Evolutionary conservation across 2,113 vertebrate genomes (phyloP), one percentile per base, ranked within the genome.

Genomic region (Edolisoma coerulescens): DNA sequence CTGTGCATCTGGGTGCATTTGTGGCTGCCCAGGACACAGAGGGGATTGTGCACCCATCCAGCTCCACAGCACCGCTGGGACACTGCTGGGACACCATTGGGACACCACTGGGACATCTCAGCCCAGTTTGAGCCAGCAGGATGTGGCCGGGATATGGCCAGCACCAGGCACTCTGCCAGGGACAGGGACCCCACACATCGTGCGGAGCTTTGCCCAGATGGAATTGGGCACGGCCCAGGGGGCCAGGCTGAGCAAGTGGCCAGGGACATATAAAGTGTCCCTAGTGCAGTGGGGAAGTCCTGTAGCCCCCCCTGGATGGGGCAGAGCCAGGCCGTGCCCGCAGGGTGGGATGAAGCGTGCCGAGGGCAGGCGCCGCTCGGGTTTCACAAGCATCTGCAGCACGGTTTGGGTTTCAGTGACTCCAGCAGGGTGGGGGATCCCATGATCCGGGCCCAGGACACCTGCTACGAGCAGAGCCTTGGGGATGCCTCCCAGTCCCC

Each of bases 331-430:
- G 26, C 79, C 0, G 0, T 77, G 78, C 30, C 45, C 0, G 0
- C 24, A 52, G 77, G 54, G 41, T 5, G 50, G 77, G 84, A 49
- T 22, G 24, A 50, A 73, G 37, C 32, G 1, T 1, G 33, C 44
- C 0, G 1, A 73, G 61, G 53, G 59, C 69, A 53, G 60, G 89
- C 5, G 1, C 90, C 57, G 90, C 93, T 97, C 35, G 0, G 44
- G 52, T 97, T 96, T 96, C 91, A 5, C 32, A 10, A 76, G 83
- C 95, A 84, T 91, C 94, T 95, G 94, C 47, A 56, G 84, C 69
- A 74, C 0, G 13, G 89, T 44, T 95, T 95, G 76, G 35, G 91
- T 97, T 96, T 91, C 90, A 91, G 67, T 4, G 10, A 80, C 6
- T 64, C 1, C 3, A 21, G 39, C 80, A 41, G 68, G 41, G 80